Conservation (phyloP, 2,888 invertebrate genomes). For the Drosophila quinaria region DNA sequence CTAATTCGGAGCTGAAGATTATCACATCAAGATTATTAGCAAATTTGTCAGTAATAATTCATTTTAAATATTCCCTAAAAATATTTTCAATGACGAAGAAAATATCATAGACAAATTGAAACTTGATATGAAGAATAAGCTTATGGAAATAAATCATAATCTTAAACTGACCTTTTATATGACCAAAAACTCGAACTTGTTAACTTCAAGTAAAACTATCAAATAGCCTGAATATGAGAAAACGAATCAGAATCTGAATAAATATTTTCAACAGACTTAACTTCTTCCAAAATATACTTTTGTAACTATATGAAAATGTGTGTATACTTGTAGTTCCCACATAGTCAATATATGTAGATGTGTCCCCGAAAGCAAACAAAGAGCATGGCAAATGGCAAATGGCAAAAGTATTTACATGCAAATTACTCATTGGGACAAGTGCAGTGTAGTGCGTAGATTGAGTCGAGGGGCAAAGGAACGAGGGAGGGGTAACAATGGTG, state of each 20-base stretch:
- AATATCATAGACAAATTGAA: no score
- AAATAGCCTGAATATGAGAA: background rate
- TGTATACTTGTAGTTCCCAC: background rate
- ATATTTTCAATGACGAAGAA: background rate
- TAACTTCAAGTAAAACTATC: background rate
- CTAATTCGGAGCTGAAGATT: background rate
- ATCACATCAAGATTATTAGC: background rate
- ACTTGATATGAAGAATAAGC: background rate
- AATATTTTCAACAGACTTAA: background rate
- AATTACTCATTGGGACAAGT: conserved; percentile 71
- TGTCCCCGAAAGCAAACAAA: conserved; percentile 19
- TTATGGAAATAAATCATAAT: background rate
- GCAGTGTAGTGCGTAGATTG: conserved; percentile 37
- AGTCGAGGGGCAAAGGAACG: background rate
- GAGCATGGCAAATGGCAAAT: conserved; percentile 54
- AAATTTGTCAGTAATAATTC: background rate
- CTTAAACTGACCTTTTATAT: background rate
- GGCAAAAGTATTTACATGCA: conserved; percentile 76
- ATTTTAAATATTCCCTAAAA: background rate
- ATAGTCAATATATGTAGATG: conserved; percentile 17
- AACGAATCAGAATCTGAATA: background rate
- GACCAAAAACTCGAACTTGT: background rate
- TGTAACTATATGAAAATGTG: background rate
- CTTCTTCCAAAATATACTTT: background rate
- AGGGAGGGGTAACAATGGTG: conserved; percentile 41